phyloP scores from a whole-genome alignment of 2,113 vertebrate species.

The Sturnira hondurensis region DNA sequence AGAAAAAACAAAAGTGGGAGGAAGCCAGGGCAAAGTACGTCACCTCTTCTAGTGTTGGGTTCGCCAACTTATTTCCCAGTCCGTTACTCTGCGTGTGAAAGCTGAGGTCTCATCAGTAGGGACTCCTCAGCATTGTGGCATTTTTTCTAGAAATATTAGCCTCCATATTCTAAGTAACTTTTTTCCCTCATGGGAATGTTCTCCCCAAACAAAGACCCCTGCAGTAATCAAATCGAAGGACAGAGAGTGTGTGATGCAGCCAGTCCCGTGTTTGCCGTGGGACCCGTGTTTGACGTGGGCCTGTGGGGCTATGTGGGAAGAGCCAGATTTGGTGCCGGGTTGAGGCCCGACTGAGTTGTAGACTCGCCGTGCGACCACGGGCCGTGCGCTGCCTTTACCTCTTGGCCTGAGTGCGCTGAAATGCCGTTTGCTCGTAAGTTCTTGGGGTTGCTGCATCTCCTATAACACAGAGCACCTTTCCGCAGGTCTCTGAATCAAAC shows the following conservation, averaged over 20 bases:
- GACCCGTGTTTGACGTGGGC: too few relatives aligned
- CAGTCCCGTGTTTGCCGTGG: not conserved
- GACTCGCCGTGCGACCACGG: not conserved
- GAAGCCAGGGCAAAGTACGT: conserved; percentile 83
- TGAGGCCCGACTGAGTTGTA: not conserved
- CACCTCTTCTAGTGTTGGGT: not conserved
- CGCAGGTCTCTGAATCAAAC: not conserved
- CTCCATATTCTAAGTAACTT: not conserved
- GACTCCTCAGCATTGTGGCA: not conserved
- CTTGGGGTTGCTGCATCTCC: not conserved
- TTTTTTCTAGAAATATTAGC: not conserved
- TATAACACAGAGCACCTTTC: not conserved
- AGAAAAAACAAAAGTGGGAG: conserved; percentile 75
- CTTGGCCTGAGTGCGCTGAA: not conserved
- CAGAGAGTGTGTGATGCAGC: not conserved
- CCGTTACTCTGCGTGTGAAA: not conserved
- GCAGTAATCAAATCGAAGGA: not conserved
- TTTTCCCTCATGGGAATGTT: not conserved
- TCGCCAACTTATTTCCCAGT: not conserved
- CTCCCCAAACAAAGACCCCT: not conserved
- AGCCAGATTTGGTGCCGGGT: not conserved
- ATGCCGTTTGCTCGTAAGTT: not conserved
- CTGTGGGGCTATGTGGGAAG: not conserved
- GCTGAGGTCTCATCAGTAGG: not conserved
- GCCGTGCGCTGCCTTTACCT: not conserved